Evolutionary conservation across 2,797 vertebrate species (phyloP).

Genomic region (Eulemur coronatus): DNA sequence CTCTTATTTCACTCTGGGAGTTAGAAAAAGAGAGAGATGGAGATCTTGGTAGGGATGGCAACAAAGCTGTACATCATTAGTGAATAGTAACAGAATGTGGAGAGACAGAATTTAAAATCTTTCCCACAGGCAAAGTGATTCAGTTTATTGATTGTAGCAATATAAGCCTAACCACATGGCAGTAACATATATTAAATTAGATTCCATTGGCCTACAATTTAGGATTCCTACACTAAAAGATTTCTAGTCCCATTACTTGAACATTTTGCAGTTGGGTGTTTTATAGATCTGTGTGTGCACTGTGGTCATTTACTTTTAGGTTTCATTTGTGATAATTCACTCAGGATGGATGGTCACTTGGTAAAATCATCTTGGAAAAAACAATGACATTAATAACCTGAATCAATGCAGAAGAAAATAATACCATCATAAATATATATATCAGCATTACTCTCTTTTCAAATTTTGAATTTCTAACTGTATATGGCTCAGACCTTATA

Average conservation of each 20-base stretch:
- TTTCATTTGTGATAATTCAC: slow-evolving; percentile 31
- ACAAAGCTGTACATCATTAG: background rate
- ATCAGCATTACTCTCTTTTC: background rate
- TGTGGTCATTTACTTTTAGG: background rate
- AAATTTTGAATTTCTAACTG: background rate
- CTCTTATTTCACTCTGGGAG: slow-evolving; percentile 7
- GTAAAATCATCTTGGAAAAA: slow-evolving; percentile 15
- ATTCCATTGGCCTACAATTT: background rate
- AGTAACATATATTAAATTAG: background rate
- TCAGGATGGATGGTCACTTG: background rate
- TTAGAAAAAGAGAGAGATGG: background rate
- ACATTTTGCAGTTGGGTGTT: background rate
- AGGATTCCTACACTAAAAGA: background rate
- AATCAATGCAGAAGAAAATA: background rate
- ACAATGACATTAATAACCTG: background rate
- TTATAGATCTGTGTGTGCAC: background rate
- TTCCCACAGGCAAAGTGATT: background rate
- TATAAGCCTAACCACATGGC: background rate
- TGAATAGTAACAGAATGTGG: background rate
- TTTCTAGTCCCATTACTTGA: background rate
- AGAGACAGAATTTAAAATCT: background rate
- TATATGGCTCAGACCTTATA: background rate
- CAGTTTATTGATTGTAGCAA: slow-evolving; percentile 2
- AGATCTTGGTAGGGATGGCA: background rate
- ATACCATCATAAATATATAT: background rate